phyloP scores from a whole-genome alignment of 2,888 invertebrate species.

The Zootermopsis nevadensis region DNA sequence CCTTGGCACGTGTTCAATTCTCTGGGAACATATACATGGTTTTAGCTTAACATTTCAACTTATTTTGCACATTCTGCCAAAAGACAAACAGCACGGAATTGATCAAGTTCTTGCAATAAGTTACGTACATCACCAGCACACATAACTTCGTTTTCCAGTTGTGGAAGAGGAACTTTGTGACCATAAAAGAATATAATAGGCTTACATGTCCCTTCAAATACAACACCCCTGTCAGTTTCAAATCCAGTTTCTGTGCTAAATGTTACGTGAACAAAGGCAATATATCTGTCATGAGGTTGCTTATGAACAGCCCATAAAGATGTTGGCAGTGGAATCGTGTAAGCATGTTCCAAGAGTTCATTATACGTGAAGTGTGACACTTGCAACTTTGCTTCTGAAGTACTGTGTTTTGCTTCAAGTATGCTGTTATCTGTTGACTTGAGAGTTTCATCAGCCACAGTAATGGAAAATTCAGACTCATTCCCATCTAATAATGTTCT shows the following conservation, averaged over 20 bases:
- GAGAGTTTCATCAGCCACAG: too few relatives aligned
- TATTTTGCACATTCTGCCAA: neutral
- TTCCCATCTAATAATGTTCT: neutral
- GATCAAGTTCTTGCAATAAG: neutral
- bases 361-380: neutral
- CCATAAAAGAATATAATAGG: constrained; percentile 2
- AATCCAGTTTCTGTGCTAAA: neutral
- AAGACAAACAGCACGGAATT: neutral
- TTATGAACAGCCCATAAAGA: neutral
- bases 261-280: neutral
- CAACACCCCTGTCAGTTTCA: neutral
- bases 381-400: neutral
- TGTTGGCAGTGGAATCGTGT: neutral
- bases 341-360: neutral
- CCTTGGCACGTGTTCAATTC: too few relatives aligned
- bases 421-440: neutral
- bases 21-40: too few relatives aligned
- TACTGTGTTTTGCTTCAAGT: neutral
- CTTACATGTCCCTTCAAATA: neutral
- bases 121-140: neutral
- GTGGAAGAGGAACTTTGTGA: neutral
- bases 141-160: neutral
- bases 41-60: neutral
- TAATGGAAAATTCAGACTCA: neutral
- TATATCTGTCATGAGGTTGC: neutral